phyloP scores from a whole-genome alignment of 1,140 invertebrate species.

The Neotoxoptera formosana region DNA sequence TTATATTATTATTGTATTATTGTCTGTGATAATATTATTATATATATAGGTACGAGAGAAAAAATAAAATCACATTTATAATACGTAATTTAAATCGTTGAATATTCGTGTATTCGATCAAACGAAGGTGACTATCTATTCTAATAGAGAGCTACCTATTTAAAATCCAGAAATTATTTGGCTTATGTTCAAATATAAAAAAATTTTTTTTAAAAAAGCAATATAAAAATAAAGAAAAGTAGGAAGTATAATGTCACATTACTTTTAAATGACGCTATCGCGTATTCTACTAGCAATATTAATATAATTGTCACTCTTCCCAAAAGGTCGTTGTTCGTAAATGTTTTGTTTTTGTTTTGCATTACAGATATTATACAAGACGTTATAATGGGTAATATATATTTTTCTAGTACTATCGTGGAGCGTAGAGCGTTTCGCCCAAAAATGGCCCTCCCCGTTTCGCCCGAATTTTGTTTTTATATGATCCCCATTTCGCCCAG shows the following conservation, averaged over 20 bases:
- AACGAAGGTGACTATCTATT: not conserved
- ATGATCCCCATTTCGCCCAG: too few species aligned
- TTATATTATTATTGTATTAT: not conserved
- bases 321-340: not conserved
- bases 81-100: not conserved
- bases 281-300: not conserved
- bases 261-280: not conserved
- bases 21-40: not conserved
- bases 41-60: too few species aligned
- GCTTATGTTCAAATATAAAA: not conserved
- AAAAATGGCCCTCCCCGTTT: too few species aligned
- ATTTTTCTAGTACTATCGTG: too few species aligned
- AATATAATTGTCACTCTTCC: not conserved
- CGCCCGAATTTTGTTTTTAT: too few species aligned
- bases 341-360: not conserved
- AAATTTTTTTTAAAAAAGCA: not conserved
- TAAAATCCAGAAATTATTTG: not conserved
- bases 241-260: not conserved
- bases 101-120: not conserved
- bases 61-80: not conserved
- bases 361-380: not conserved
- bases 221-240: not conserved
- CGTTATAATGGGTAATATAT: too few species aligned
- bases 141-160: not conserved
- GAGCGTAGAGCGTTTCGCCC: too few species aligned